Evolutionary conservation across 2,113 vertebrate genomes (phyloP).

Genomic region (Pluvialis apricaria): DNA sequence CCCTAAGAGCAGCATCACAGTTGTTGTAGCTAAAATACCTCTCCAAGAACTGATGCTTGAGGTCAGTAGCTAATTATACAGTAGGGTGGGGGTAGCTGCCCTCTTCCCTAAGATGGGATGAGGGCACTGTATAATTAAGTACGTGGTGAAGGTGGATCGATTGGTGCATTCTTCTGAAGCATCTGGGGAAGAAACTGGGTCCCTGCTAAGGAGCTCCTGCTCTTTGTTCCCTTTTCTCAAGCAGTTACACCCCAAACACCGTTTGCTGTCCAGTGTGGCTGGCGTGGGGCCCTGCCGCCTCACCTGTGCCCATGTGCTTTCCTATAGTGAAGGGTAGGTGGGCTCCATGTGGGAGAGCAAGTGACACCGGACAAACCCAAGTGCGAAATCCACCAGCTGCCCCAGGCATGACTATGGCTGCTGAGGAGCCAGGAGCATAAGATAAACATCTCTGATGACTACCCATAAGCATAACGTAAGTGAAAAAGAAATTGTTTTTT

Average conservation of each 20-base stretch:
- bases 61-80: neutral
- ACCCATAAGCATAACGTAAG: neutral
- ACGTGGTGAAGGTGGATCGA: neutral
- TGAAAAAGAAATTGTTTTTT: neutral
- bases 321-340: neutral
- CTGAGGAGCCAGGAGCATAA: neutral
- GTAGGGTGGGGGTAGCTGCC: neutral
- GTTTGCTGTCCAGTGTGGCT: neutral
- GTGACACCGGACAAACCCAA: neutral
- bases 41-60: neutral
- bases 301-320: neutral
- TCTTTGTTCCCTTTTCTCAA: neutral
- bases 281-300: accelerated
- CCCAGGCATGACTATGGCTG: neutral
- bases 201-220: neutral
- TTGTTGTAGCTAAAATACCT: neutral
- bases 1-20: neutral
- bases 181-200: neutral
- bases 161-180: neutral
- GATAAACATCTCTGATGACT: neutral
- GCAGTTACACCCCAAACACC: neutral
- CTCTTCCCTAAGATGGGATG: neutral
- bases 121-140: neutral
- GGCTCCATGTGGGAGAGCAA: accelerated
- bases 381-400: neutral